A percentile compares a stretch with the other conserved stretches of the same genome.
Evolutionary conservation across 2,888 invertebrate genomes (phyloP).

Genomic region (Timema podura): DNA sequence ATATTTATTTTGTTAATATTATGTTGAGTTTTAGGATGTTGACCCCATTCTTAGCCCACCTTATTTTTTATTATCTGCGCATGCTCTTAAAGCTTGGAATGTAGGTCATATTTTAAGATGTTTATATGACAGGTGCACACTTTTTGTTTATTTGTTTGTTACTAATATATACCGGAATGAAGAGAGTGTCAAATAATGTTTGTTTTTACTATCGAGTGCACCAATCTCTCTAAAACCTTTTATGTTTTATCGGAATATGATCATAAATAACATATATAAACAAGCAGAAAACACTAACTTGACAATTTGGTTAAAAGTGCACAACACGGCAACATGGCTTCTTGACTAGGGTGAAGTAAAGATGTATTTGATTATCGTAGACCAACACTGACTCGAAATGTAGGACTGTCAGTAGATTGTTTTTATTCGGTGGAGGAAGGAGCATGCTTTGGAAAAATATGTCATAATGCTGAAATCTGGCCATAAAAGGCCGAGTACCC

Average conservation of each 20-base stretch:
- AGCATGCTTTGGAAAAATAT: conserved; percentile 34
- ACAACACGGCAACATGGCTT: conserved; percentile 31
- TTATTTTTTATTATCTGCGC: too few species aligned
- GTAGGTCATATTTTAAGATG: not conserved
- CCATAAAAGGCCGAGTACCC: conserved; percentile 40
- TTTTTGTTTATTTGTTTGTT: conserved; percentile 1
- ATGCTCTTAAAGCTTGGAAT: too few species aligned
- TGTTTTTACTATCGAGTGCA: too few species aligned
- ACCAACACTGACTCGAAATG: conserved; percentile 14
- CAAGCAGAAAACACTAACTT: too few species aligned
- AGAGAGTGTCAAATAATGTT: conserved; percentile 14
- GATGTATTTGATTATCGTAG: conserved; percentile 18
- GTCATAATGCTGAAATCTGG: conserved; percentile 42
- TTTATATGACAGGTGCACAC: not conserved
- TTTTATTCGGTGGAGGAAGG: conserved; percentile 30
- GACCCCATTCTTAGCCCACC: too few species aligned
- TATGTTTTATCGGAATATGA: too few species aligned
- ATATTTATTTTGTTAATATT: too few species aligned
- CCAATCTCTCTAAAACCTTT: too few species aligned
- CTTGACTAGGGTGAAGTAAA: conserved; percentile 25
- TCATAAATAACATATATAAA: too few species aligned
- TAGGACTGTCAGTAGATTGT: conserved; percentile 20
- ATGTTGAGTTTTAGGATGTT: too few species aligned
- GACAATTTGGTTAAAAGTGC: too few species aligned
- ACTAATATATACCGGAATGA: conserved; percentile 23